These are phyloP conservation scores for Actenoides lindsayi DNA, from an alignment of 2,113 vertebrate species.

Conservation along the genomic window DNA sequence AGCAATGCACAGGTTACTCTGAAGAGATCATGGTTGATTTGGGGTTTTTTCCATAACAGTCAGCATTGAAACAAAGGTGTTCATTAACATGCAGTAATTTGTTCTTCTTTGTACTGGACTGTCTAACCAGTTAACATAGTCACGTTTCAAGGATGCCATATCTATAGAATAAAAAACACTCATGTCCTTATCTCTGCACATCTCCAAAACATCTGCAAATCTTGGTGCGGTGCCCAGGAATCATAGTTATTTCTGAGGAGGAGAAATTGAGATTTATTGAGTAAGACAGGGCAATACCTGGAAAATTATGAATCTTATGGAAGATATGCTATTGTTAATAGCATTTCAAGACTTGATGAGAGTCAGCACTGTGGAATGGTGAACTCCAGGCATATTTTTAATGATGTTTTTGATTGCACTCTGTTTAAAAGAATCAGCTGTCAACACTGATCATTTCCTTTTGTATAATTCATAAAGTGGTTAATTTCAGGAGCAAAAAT, in stretches of 20 bases:
- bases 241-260: constrained; percentile 33
- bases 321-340: constrained; percentile 26
- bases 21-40: neutral
- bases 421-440: constrained; percentile 48
- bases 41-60: neutral
- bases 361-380: constrained; percentile 14
- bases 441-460: constrained; percentile 40
- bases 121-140: neutral
- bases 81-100: neutral
- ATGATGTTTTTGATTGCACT: constrained; percentile 41
- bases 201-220: constrained; percentile 69
- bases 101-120: neutral
- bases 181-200: constrained; percentile 48
- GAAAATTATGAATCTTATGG: constrained; percentile 41
- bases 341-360: constrained; percentile 13
- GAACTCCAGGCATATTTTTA: constrained; percentile 22
- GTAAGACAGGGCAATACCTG: constrained; percentile 59
- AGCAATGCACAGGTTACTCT: neutral
- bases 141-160: constrained; percentile 13
- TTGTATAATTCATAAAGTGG: constrained; percentile 34
- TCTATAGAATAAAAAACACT: constrained; percentile 11
- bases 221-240: constrained; percentile 58
- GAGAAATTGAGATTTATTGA: constrained; percentile 46
- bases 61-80: neutral
- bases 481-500: constrained; percentile 58